A percentile compares a stretch with the other conserved stretches of the same genome.
phyloP scores from a whole-genome alignment of 2,888 invertebrate genomes.

The Cheilosia vulpina region DNA sequence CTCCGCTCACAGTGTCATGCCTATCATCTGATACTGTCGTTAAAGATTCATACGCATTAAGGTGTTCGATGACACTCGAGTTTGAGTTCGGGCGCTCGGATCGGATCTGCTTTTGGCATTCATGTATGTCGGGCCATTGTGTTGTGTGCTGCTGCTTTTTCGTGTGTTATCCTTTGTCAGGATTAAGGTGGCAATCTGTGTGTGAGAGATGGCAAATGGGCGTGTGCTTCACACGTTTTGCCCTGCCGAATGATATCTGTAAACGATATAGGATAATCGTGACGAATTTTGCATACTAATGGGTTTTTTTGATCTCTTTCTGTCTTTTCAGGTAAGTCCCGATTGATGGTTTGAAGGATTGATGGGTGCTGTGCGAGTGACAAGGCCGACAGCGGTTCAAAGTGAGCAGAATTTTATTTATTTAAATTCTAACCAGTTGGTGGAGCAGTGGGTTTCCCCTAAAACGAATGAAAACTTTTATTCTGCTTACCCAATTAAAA shows the following conservation, averaged over 20 bases:
- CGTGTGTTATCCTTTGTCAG: conserved; percentile 1
- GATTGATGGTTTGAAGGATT: conserved; percentile 6
- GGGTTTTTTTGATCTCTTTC: background rate
- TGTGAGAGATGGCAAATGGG: conserved; percentile 23
- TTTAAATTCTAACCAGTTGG: too few species aligned
- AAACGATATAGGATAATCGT: conserved; percentile 27
- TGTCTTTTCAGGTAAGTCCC: conserved; percentile 57
- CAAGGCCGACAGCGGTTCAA: too few species aligned
- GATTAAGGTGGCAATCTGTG: conserved; percentile 59
- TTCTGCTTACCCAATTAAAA: too few species aligned
- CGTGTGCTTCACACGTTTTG: conserved; percentile 54
- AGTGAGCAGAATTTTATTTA: too few species aligned
- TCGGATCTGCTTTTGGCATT: conserved; percentile 30
- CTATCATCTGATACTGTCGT: conserved; percentile 36
- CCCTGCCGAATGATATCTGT: conserved; percentile 30
- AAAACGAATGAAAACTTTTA: too few species aligned
- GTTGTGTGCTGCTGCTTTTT: conserved; percentile 6
- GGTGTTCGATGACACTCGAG: conserved; percentile 59
- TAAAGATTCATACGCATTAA: conserved; percentile 71
- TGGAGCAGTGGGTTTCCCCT: too few species aligned
- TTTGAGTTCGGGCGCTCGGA: conserved; percentile 1
- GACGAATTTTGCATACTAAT: conserved; percentile 52
- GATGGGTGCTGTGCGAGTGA: too few species aligned
- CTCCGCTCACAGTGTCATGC: conserved; percentile 18
- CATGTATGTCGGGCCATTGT: conserved; percentile 17